These are phyloP conservation scores for Gorsachius magnificus DNA, from an alignment of 2,797 vertebrate species.

Conservation along the genomic window DNA sequence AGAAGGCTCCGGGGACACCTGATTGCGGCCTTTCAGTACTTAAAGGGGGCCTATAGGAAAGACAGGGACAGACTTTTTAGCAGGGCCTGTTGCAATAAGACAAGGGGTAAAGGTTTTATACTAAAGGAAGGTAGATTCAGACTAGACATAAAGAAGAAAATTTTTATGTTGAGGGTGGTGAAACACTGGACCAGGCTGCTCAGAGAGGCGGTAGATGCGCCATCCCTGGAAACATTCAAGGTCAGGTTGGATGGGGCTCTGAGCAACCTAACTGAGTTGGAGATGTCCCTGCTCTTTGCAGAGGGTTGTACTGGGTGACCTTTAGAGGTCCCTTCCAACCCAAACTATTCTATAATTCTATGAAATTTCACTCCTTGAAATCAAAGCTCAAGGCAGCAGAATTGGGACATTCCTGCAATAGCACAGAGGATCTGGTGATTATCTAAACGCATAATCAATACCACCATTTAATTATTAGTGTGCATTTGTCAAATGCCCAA, in stretches of 20 bases:
- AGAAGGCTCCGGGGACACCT: not conserved
- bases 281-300: not conserved
- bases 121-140: not conserved
- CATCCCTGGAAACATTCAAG: not conserved
- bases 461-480: not conserved
- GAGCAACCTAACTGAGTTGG: not conserved
- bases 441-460: not conserved
- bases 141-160: not conserved
- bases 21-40: not conserved
- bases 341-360: not conserved
- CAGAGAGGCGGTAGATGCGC: not conserved
- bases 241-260: not conserved
- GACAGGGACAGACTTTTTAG: not conserved
- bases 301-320: not conserved
- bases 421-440: not conserved
- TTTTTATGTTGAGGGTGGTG: not conserved
- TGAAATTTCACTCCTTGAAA: not conserved
- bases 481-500: not conserved
- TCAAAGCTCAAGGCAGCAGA: not conserved
- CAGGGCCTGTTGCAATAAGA: not conserved
- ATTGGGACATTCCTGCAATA: not conserved
- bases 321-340: not conserved
- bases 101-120: not conserved
- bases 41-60: not conserved
- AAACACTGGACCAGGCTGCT: not conserved